Base-by-base conservation (phyloP, 2,888 invertebrate species). In the Hanleya hanleyi region DNA sequence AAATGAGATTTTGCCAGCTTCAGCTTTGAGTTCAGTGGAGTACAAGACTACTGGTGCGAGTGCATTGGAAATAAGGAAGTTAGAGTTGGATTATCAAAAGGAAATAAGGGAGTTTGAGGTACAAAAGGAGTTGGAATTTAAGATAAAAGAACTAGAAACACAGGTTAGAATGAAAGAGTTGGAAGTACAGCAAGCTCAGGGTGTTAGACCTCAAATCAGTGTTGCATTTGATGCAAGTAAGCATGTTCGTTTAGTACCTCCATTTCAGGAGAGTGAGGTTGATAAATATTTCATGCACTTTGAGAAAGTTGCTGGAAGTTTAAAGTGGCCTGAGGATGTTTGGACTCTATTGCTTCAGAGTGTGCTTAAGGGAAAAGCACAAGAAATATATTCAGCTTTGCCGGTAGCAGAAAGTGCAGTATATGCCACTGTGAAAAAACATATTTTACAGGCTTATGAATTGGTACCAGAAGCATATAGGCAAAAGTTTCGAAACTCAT, bases 381-480 rank as follows among this genome's bases (percentile, higher is more conserved):
- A 38, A 37, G 76, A 73, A 47, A 47, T 67, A 12, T 71, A 69
- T 61, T 50, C 71, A 15, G 35, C 26, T 7, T 62, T 79, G 33
- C 66, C 72, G n/a, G 38, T 41, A 12, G 41, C 41, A 5, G 47
- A 74, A 35, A 47, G 50, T 29, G 15, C 66, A n/a, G 47, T 78
- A 67, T 77, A 77, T 74, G 70, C 74, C 12, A 9, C 6, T 22
- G 70, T 79, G 1, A 75, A 78, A 51, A 9, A 57, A 35, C 32
- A 12, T 22, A 70, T 78, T 61, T 32, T 75, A 7, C 74, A 79
- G 38, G 78, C 75, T 15, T 78, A 76, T 73, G 77, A 77, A 37
- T 57, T 77, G 6, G 75, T 78, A 1, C 77, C 78, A 22, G 73
- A 75, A 38, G 80, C 73, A 0, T 80, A 80, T 66, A 15, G 79